Percentiles rank a stretch among this genome's conserved stretches.
Conservation (phyloP, 2,888 invertebrate species). For the Catocala sponsa region DNA sequence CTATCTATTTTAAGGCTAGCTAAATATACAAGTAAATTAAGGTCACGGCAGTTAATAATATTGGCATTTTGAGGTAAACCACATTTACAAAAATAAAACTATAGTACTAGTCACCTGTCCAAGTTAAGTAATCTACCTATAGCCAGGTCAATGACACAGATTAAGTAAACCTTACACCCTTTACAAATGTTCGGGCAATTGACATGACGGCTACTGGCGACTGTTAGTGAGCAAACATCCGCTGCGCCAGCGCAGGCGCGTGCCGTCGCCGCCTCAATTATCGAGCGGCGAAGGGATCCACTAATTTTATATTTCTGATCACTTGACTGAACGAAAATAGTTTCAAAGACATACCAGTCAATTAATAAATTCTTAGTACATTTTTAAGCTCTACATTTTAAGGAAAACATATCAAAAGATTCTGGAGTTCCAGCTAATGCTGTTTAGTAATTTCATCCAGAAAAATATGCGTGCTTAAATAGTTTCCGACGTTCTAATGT, state of each 20-base stretch:
- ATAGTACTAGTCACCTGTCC: too few species aligned
- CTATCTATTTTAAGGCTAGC: too few species aligned
- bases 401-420: conserved; percentile 35
- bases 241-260: conserved; percentile 31
- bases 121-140: neutral
- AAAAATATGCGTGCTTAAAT: conserved; percentile 39
- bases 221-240: conserved; percentile 49
- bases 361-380: conserved; percentile 21
- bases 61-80: too few species aligned
- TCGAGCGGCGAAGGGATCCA: conserved; percentile 7
- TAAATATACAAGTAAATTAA: too few species aligned
- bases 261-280: conserved; percentile 32
- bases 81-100: too few species aligned
- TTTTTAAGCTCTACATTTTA: conserved; percentile 21
- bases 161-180: conserved; percentile 23
- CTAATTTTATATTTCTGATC: conserved; percentile 13
- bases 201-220: conserved; percentile 24
- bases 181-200: conserved; percentile 35
- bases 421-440: conserved; percentile 26
- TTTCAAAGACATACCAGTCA: conserved; percentile 18
- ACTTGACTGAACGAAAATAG: conserved; percentile 9
- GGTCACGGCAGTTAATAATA: too few species aligned
- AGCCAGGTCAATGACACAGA: conserved; percentile 22
- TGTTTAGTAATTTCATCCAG: conserved; percentile 32
- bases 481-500: conserved; percentile 41